Evolutionary conservation across 2,888 invertebrate species (phyloP), one percentile per base, ranked within the genome.

Genomic region (Timandra comae): DNA sequence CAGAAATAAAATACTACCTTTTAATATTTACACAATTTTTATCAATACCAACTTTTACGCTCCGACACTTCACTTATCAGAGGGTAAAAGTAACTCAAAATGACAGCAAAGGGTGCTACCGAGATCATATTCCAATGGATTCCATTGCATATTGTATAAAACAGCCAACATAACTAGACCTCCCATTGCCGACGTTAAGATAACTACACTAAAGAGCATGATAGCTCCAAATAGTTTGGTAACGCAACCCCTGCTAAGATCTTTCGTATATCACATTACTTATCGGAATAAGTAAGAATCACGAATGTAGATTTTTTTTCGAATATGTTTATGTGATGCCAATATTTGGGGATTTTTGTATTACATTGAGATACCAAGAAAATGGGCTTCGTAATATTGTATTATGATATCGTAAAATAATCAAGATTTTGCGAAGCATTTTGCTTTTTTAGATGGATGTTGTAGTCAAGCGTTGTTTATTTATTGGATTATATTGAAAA

Each of bases 221-320:
- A 35, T 23, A 31, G 50, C 11, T 46, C 49, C 36, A 24, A 29
- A 29, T 33, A 41, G 30, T 31, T 32, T 59, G 56, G 66, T 33
- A 38, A 23, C 36, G 30, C 31, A 33, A 53, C 53, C 47, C 47
- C 47, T 46, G 49, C 46, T 49, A 52, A 56, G 48, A 60, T 53
- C 55, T 48, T 46, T 47, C 52, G 58, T 63, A 64, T 59, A 63
- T 64, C 54, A 53, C 56, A 62, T 66, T 64, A 66, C 62, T 58
- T 64, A 63, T 54, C 46, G 60, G 49, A 55, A 58, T 65, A 63
- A 60, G 63, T 60, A 57, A 59, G 58, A 60, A 60, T 67, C 56
- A 53, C 46, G 44, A 57, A 65, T 63, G 61, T 55, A 59, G 56
- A 61, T 63, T 66, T 56, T 46, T 46, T 16, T 36, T 40, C 28